Base-by-base conservation (phyloP, 2,888 invertebrate genomes). In the Zhuqinia jingwanae region DNA sequence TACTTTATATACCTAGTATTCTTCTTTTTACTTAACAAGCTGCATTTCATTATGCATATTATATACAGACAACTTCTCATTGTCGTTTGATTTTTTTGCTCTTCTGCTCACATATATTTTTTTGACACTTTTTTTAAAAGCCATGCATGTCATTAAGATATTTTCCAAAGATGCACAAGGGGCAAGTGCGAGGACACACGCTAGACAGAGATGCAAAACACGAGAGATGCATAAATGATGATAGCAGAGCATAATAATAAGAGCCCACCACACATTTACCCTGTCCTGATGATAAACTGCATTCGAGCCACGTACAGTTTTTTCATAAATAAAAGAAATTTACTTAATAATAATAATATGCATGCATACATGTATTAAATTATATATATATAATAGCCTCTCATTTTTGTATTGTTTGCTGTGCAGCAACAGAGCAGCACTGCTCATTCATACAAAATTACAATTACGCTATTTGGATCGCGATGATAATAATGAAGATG, bases 41-140 rank as follows among this genome's bases (percentile, higher is more conserved):
- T n/a, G n/a, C n/a, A n/a, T n/a, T n/a, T n/a, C 36, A 36, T 36
- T 36, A 36, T 65, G 30, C 8, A 2, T 50, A 10, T 25, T 65
- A 47, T 50, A 15, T 8, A 25, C 13, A 65, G 79, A 65, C 79
- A 79, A 65, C 50, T 79, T 79, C 47, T 79, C 79, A 79, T 79
- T 79, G 79, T 79, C 79, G 65, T 79, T 36, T 42, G 42, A 3
- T 42, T 0, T 65, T n/a, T 65, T 65, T 36, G 36, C 8, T 42
- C n/a, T n/a, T 30, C 58, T 11, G 58, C 22, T 25, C 3, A 25
- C 53, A 47, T n/a, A 17, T 17, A n/a, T 3, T 53, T 53, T 53
- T 6, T 6, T 17, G 53, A 53, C 15, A 17, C n/a, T n/a, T n/a
- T n/a, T 17, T 53, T n/a, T n/a, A n/a, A n/a, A n/a, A n/a, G 53